Evolutionary conservation across 1,140 invertebrate species (phyloP).

Genomic region (Heliconius congener): DNA sequence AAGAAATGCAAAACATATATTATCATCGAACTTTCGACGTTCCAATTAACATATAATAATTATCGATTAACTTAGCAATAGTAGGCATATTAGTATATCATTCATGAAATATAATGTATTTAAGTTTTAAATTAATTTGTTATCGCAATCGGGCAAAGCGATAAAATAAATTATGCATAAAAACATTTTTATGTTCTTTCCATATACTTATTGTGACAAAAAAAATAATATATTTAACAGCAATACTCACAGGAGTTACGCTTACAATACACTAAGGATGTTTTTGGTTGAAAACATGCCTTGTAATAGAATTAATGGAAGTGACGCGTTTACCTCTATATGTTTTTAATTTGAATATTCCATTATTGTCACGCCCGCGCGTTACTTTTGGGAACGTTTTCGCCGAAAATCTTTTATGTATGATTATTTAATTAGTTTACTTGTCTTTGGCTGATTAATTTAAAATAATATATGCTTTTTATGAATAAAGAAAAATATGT

Average conservation of each 20-base stretch:
- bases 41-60: too few species aligned
- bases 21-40: too few species aligned
- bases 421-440: background rate
- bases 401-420: slow-evolving; percentile 32
- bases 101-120: background rate
- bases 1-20: too few species aligned
- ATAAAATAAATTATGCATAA: background rate
- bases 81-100: background rate
- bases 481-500: too few species aligned
- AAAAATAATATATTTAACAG: slow-evolving; percentile 26
- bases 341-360: slow-evolving; percentile 42
- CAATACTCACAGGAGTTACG: slow-evolving; percentile 20
- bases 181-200: background rate
- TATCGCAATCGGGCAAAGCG: background rate
- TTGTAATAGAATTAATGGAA: slow-evolving; percentile 42
- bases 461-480: too few species aligned
- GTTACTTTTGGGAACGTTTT: slow-evolving; percentile 25
- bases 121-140: background rate
- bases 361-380: slow-evolving; percentile 40
- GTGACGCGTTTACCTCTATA: slow-evolving; percentile 40
- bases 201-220: background rate
- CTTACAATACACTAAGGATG: slow-evolving; percentile 29
- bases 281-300: slow-evolving; percentile 35
- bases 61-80: background rate
- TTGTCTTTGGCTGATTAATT: background rate